These are phyloP conservation scores for Microhierax caerulescens DNA, from an alignment of 2,797 vertebrate species.

Conservation along the genomic window DNA sequence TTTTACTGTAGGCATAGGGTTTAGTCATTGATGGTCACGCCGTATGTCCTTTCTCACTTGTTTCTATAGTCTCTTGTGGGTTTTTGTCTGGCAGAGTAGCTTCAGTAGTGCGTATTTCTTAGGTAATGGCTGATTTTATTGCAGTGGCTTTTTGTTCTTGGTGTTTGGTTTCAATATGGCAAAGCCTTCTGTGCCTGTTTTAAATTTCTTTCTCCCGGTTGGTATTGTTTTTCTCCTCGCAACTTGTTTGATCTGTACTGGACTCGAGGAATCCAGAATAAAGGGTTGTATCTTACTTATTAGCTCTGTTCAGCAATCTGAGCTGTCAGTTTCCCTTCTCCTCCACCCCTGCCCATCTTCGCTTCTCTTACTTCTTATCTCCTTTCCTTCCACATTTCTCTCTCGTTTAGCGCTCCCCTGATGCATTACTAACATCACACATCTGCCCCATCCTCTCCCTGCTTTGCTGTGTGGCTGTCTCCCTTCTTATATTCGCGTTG, in stretches of 20 bases:
- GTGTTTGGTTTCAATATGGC: neutral
- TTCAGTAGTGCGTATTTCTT: neutral
- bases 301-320: neutral
- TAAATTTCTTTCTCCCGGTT: neutral
- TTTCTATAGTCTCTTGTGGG: neutral
- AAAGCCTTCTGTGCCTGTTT: neutral
- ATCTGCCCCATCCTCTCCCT: neutral
- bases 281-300: neutral
- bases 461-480: neutral
- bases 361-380: neutral
- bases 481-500: neutral
- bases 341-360: neutral
- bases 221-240: neutral
- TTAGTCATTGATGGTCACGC: neutral
- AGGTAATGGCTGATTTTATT: neutral
- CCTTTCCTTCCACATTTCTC: neutral
- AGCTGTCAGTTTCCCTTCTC: neutral
- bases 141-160: neutral
- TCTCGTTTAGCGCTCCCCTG: neutral
- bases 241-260: neutral
- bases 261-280: neutral
- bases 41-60: neutral
- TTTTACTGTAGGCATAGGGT: neutral
- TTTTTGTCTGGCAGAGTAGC: neutral
- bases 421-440: neutral